Evolutionary conservation across 2,888 invertebrate species (phyloP), one percentile per base, ranked within the genome.

Genomic region (Sphaerophoria rueppellii): DNA sequence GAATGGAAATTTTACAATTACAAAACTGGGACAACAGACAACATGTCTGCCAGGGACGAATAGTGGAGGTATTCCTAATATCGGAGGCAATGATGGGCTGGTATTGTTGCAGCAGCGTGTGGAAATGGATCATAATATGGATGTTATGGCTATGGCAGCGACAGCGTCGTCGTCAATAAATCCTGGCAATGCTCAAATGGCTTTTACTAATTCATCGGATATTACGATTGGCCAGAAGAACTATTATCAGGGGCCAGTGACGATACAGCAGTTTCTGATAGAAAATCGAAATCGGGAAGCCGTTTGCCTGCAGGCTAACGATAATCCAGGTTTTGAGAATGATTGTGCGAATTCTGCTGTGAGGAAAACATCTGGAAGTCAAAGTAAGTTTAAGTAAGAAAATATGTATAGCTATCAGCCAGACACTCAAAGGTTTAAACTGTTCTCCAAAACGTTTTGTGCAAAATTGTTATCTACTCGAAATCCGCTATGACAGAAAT

Each of bases 201-300:
- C 93, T 32, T 93, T 96, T 2, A 93, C 93, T 40, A 94, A 95
- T 88, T 95, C 96, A 0, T 93, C 93, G 35, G 95, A 96, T 89
- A 94, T 96, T 2, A 95, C 95, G 87, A 94, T 96, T 87, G 96
- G 96, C 0, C 95, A 95, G 88, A 95, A 95, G 88, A 95, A 95
- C 5, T 94, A 95, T 88, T 96, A 95, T 89, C 95, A 96, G 89
- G 96, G 96, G 6, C 96, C 96, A 58, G 95, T 96, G 14, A 95
- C 95, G 43, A 96, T 96, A 87, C 95, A 95, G 89, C 95, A 96
- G 90, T 93, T 95, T 86, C 93, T 95, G 73, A 94, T 95, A 85
- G 91, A 91, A 32, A 88, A 88, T 74, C 89, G 89, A 88, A 90
- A 90, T 87, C 73, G 88, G 9, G 86, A 71, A 7, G 83, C 71